A percentile compares a stretch with the other conserved stretches of the same genome.
Evolutionary conservation across 2,113 vertebrate genomes (phyloP).

Genomic region (Brachypteracias leptosomus): DNA sequence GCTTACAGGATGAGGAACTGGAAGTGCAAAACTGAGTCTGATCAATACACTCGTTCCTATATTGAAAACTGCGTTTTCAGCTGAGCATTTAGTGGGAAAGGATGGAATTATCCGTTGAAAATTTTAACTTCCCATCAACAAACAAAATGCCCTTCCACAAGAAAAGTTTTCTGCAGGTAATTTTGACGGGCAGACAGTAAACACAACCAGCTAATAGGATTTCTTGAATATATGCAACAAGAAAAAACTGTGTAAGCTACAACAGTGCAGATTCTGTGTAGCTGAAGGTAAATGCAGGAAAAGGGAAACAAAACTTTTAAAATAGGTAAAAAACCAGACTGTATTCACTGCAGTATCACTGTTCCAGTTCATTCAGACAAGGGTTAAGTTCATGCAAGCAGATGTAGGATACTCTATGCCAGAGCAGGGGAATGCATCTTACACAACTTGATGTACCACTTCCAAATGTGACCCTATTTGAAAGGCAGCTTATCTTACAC

Average conservation of each 20-base stretch:
- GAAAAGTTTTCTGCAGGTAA: neutral
- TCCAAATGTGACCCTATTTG: slow-evolving; percentile 50
- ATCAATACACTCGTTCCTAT: neutral
- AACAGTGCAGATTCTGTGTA: neutral
- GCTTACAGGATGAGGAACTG: neutral
- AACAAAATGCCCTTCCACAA: neutral
- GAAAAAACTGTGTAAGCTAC: neutral
- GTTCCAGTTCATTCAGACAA: neutral
- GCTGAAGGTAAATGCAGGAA: neutral
- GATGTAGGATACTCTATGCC: slow-evolving; percentile 5
- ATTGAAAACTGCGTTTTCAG: neutral
- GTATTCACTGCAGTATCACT: neutral
- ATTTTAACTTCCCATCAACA: neutral
- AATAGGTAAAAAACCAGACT: neutral
- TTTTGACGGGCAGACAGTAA: neutral
- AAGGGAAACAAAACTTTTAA: neutral
- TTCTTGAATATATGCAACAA: neutral
- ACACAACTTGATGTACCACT: slow-evolving; percentile 27
- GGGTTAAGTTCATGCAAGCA: neutral
- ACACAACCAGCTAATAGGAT: neutral
- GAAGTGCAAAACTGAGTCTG: neutral
- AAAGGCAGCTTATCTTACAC: slow-evolving; percentile 55
- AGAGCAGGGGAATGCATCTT: slow-evolving; percentile 38
- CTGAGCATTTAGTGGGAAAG: neutral
- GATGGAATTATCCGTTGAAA: neutral